These are phyloP conservation scores for Microplitis manilae DNA, from an alignment of 2,888 invertebrate genomes.

Conservation along the genomic window DNA sequence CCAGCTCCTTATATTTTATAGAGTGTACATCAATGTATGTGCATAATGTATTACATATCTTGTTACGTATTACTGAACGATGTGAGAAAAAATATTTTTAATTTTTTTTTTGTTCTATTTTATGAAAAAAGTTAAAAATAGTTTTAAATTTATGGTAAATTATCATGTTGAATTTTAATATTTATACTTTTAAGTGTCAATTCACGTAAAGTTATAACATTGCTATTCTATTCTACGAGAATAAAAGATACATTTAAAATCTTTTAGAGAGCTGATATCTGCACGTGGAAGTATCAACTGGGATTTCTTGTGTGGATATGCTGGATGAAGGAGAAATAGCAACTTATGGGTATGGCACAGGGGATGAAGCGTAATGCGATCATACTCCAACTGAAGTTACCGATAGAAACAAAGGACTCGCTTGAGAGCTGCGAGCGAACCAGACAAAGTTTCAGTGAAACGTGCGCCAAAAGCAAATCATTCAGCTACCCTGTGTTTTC, in stretches of 20 bases:
- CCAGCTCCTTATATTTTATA: not conserved
- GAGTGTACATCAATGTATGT: not conserved
- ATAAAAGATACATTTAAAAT: slow-evolving; percentile 18
- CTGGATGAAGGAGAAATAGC: slow-evolving; percentile 29
- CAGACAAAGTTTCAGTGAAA: slow-evolving; percentile 39
- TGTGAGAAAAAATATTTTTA: no score
- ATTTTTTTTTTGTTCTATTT: no score
- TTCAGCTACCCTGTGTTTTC: slow-evolving; percentile 35
- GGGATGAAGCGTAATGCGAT: slow-evolving; percentile 33
- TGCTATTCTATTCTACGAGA: slow-evolving; percentile 6
- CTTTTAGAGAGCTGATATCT: slow-evolving; percentile 11
- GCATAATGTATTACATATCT: not conserved
- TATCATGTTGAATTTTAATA: not conserved
- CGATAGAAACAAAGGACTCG: slow-evolving; percentile 46
- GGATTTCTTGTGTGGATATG: slow-evolving; percentile 30
- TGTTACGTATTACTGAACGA: no score
- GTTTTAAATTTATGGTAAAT: slow-evolving; percentile 13
- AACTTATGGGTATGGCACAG: slow-evolving; percentile 31
- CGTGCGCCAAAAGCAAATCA: slow-evolving; percentile 48
- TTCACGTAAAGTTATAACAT: slow-evolving; percentile 5
- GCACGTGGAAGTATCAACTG: not conserved
- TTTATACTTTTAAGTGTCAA: slow-evolving; percentile 4
- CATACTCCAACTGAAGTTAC: slow-evolving; percentile 33
- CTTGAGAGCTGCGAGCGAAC: slow-evolving; percentile 23
- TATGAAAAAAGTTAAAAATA: not conserved